Conservation (phyloP, 37 sponge, comb jelly and placozoan genomes). For the Tethya wilhelma region DNA sequence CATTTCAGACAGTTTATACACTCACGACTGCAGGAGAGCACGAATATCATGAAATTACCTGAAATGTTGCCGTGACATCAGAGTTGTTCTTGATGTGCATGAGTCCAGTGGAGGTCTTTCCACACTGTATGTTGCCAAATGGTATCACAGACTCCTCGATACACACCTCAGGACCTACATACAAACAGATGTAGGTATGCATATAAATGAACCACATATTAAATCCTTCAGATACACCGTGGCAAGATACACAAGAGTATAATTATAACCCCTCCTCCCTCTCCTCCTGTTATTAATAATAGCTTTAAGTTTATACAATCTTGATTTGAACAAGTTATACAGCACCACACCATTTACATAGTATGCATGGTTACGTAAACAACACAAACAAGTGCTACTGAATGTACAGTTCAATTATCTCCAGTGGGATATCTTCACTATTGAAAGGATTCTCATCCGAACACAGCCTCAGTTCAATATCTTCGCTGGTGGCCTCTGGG, state of each 20-base stretch:
- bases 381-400: no score
- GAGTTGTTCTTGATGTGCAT: conserved; percentile 79
- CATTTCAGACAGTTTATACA: not conserved
- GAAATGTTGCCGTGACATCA: conserved; percentile 53
- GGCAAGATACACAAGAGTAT: not conserved
- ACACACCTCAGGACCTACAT: conserved; percentile 58
- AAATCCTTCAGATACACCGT: not conserved
- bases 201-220: not conserved
- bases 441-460: no score
- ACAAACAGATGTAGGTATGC: not conserved
- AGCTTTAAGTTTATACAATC: no score
- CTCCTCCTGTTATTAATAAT: no score
- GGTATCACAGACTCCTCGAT: conserved; percentile 32
- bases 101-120: conserved; percentile 31
- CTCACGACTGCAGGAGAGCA: not conserved
- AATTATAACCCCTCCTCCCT: no score
- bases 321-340: no score
- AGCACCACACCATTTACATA: no score
- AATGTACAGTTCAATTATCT: no score
- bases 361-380: no score
- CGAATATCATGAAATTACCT: conserved; percentile 40
- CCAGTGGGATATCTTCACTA: no score
- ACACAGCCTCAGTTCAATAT: no score
- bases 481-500: no score
- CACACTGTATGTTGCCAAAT: conserved; percentile 80